Base-by-base conservation (phyloP, 2,888 invertebrate species). In the Drosophila cracens region DNA sequence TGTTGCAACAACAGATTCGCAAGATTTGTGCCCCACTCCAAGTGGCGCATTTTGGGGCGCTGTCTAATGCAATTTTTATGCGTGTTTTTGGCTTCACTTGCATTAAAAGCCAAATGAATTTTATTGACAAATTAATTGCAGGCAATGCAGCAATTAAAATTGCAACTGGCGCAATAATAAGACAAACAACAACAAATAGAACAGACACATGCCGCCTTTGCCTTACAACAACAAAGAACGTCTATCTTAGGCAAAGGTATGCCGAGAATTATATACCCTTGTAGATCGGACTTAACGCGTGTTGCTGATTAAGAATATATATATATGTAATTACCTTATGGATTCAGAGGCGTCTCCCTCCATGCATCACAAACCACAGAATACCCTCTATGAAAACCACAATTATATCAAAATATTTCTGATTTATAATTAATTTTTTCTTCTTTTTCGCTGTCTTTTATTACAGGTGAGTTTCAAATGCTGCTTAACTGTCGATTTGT, bases 81-180 rank as follows among this genome's bases (percentile, higher is more conserved):
- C 71, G 56, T 31, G 48, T 61, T 33, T 62, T 53, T 57, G 56
- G 64, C 61, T 59, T 73, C 76, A 73, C 84, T 73, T 66, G 76
- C 78, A 72, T 80, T 87, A 89, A 89, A 85, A 89, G 85, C 84
- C 87, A 68, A 92, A 92, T 91, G 92, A 85, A 86, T 92, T 91
- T 89, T 92, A 92, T 92, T 92, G 92, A 92, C 92, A 92, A 85
- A 91, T 92, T 92, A 91, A 92, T 92, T 91, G 92, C 89, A 75
- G 81, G 86, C 82, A 86, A 91, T 89, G 84, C 76, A 53, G 84
- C 85, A 87, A 84, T 84, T 89, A 87, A 84, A 89, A 84, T 84
- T 84, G 72, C 78, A 65, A 71, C 57, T 69, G 72, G 38, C 72
- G 54, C 77, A 57, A 48, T 51, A 65, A 21, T 21, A 68, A 33